Evolutionary conservation across 2,888 invertebrate genomes (phyloP), one percentile per base, ranked within the genome.

Genomic region (Ectemnius lituratus): DNA sequence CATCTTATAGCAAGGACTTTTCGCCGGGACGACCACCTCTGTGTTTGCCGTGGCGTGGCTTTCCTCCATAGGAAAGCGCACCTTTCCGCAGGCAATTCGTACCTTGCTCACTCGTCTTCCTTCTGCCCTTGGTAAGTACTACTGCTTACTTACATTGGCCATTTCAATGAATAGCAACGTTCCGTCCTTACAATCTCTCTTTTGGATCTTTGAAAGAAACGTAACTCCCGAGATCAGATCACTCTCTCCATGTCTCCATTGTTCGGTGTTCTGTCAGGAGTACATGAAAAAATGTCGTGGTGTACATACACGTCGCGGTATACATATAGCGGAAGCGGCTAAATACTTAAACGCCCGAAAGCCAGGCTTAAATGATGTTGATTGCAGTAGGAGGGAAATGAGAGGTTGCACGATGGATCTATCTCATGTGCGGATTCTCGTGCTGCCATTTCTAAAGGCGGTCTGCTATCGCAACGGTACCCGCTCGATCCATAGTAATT

Each of bases 331-430:
- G 89, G 88, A 89, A 89, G 85, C 83, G 79, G 80, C 84, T 87
- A 87, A 89, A 87, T 85, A 73, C 84, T 87, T 87, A 86, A 88
- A 85, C 85, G 86, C 82, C 82, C 79, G 80, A 83, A 83, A 84
- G 77, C 66, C 81, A 70, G 61, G 80, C 87, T 85, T 87, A 86
- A 88, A 84, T 83, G 81, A 79, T 78, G 85, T 84, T 87, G 86
- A 88, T 89, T 87, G 84, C 84, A 86, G 88, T 87, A 86, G 87
- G 89, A 88, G 88, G 88, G 86, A 89, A 89, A 88, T 88, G 86
- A 88, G 86, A 85, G 86, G 87, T 88, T 86, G 78, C 79, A 82
- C 78, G 80, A 78, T 73, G 83, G 62, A 62, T 67, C 77, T 67
- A 56, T 67, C 72, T 74, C 79, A 76, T 70, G 68, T 63, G 70